A percentile compares a stretch with the other conserved stretches of the same genome.
These are phyloP conservation scores for Polydrusus cervinus DNA, from an alignment of 2,888 invertebrate species.

Conservation along the genomic window DNA sequence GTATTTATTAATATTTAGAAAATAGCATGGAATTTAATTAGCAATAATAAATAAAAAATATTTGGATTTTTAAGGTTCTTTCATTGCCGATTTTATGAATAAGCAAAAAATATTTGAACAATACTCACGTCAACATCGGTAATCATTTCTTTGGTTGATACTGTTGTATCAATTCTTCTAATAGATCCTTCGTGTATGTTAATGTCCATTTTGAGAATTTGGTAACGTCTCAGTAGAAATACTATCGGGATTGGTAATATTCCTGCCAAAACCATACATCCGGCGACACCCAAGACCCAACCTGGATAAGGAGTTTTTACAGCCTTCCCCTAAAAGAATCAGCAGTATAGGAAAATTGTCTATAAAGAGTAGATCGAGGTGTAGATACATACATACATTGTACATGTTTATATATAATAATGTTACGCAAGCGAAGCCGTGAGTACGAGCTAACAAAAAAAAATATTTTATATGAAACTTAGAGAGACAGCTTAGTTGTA, in stretches of 20 bases:
- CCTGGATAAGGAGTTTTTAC: constrained; percentile 82
- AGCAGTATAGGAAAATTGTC: not conserved
- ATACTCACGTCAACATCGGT: constrained; percentile 91
- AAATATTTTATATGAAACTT: no score
- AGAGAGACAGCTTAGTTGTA: no score
- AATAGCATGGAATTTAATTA: no score
- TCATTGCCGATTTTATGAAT: no score
- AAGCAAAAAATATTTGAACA: not conserved
- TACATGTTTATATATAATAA: no score
- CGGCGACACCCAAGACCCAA: constrained; percentile 87
- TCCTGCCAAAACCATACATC: constrained; percentile 85
- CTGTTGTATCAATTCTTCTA: constrained; percentile 92
- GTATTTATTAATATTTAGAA: no score
- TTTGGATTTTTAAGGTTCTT: no score
- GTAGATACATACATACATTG: no score
- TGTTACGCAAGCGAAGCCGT: no score
- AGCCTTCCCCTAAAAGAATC: constrained; percentile 78
- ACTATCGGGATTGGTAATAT: constrained; percentile 90
- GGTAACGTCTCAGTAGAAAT: constrained; percentile 89
- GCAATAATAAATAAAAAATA: no score
- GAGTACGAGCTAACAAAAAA: no score
- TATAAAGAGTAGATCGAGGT: no score
- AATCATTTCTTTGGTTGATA: constrained; percentile 96
- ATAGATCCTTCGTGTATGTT: constrained; percentile 95
- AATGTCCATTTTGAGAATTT: constrained; percentile 89